Evolutionary conservation across 2,888 invertebrate species (phyloP), one percentile per base, ranked within the genome.

Genomic region (Dolichomitus sp.): DNA sequence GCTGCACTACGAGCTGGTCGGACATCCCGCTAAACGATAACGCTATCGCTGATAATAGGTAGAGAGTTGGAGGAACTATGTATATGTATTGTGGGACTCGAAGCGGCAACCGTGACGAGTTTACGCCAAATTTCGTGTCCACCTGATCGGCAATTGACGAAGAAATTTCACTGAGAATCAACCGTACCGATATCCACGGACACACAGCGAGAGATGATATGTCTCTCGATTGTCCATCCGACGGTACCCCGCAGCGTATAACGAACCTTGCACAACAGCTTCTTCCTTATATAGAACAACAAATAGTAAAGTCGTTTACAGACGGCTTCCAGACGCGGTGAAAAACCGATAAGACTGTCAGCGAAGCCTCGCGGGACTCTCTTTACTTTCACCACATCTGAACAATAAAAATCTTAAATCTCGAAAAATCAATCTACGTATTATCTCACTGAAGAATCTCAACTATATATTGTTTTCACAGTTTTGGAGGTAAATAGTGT

Each of bases 11-110:
- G 57, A 76, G 54, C 76, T 83, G 79, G 68, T 76, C 76, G 54
- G 68, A 63, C 80, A 76, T 73, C 78, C 72, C 80, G 76, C 68
- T 76, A 57, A 76, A 68, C 70, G 68, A 68, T 73, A 73, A 61
- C 61, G 40, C 61, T 61, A 61, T 61, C 61, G 37, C 37, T 37
- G 61, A 61, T 61, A 61, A 61, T 61, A 61, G 61, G 40, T 61
- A 61, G 19, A 37, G 19, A 37, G 61, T 17, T 9, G n/a, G 23
- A 59, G 37, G 5, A n/a, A 37, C 5, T 57, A n/a, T n/a, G n/a
- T n/a, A n/a, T n/a, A 30, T 59, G n/a, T 12, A 27, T 9, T 19
- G 27, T 11, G 30, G 6, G 30, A 57, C 57, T 27, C 23, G 57
- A n/a, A 48, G 17, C 48, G 17, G 17, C 23, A 11, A 52, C 4